Evolutionary conservation across 2,888 invertebrate genomes (phyloP), one percentile per base, ranked within the genome.

Genomic region (Epinotia demarniana): DNA sequence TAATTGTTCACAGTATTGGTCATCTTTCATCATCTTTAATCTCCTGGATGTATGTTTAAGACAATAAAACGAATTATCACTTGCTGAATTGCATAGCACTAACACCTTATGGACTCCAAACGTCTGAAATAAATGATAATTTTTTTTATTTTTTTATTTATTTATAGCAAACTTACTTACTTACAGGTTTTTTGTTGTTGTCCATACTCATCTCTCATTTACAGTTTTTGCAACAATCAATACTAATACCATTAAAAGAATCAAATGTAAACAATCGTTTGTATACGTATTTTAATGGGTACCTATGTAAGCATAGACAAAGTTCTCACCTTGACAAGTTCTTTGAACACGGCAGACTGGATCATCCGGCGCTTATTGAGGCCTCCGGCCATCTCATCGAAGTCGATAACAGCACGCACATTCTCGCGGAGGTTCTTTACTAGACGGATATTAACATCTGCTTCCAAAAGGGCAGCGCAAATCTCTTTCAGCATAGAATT

Each of bases 401-500:
- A 99, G 92, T 99, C 99, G 90, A 99, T 99, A 79, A 99, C 98
- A 64, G 97, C 96, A 75, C 98, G 96, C 43, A 99, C 99, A 98
- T 99, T 99, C 93, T 99, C 99, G 80, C 99, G 95, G 60, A 99
- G 95, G 89, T 98, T 97, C 92, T 99, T 99, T 0, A 99, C 99
- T 81, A 99, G 95, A 82, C 97, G 96, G 82, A 99, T 98, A 92
- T 99, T 99, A 61, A 97, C 97, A 95, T 99, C 99, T 82, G 99
- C 98, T 95, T 99, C 99, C 77, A 99, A 94, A 77, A 99, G 95
- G 19, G 99, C 99, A 77, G 98, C 97, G 90, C 99, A 99, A 87
- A 99, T 99, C 93, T 99, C 99, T 93, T 99, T 99, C 71, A 99
- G 96, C 99, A 99, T 99, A 92, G 98, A 97, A 96, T 99, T 99